Percentiles rank a stretch among this genome's conserved stretches.
phyloP scores from a whole-genome alignment of 1,140 invertebrate genomes.

The Caenorhabditis latens region DNA sequence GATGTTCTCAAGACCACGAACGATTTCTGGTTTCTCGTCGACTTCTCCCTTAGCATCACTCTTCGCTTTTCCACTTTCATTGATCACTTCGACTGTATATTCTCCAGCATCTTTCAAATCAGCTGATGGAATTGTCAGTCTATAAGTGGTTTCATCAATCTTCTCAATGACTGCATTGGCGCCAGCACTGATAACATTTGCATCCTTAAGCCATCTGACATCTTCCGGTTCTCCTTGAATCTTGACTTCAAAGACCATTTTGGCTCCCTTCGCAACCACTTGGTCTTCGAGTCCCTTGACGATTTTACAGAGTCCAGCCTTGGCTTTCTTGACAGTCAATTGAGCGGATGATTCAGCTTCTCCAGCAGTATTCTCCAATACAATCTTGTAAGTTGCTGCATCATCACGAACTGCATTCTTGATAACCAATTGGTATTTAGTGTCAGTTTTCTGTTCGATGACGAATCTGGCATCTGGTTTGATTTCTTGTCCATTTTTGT shows the following conservation, averaged over 20 bases:
- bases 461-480: constrained; percentile 67
- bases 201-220: constrained; percentile 79
- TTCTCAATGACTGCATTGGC: constrained; percentile 72
- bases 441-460: constrained; percentile 60
- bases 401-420: constrained; percentile 78
- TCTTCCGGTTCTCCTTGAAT: constrained; percentile 77
- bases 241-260: constrained; percentile 75
- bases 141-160: constrained; percentile 74
- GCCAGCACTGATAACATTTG: constrained; percentile 67
- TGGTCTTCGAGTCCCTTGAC: constrained; percentile 76
- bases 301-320: constrained; percentile 72
- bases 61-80: constrained; percentile 72
- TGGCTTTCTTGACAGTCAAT: constrained; percentile 70
- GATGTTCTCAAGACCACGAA: constrained; percentile 73
- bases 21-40: constrained; percentile 75
- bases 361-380: constrained; percentile 74
- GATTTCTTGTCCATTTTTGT: constrained; percentile 75
- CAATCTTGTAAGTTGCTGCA: constrained; percentile 77
- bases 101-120: constrained; percentile 74
- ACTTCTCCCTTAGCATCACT: constrained; percentile 74
- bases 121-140: constrained; percentile 73
- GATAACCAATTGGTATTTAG: constrained; percentile 78
- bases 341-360: constrained; percentile 72
- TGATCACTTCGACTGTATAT: constrained; percentile 72
- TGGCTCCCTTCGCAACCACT: constrained; percentile 76